Conservation (phyloP, 2,113 vertebrate genomes). For the Bufo bufo region DNA sequence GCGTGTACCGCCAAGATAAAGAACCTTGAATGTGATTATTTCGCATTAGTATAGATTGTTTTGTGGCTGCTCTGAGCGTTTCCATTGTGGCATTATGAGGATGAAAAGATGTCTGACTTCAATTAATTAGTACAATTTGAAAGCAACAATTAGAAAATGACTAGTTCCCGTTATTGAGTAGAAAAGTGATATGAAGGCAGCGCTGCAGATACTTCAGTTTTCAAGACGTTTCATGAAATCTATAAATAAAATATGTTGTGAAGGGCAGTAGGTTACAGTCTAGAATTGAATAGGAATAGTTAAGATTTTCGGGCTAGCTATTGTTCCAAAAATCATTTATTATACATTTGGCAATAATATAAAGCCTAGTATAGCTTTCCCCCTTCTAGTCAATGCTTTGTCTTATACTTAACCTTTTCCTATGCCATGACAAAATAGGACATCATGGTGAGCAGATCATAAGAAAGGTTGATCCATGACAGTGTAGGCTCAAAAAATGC, state of each 20-base stretch:
- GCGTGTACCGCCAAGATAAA: constrained; percentile 65
- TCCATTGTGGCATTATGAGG: constrained; percentile 60
- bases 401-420: not conserved
- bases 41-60: constrained; percentile 63
- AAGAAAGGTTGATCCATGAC: too few relatives aligned
- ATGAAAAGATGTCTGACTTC: constrained; percentile 70
- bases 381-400: not conserved
- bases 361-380: not conserved
- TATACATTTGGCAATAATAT: not conserved
- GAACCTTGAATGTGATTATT: constrained; percentile 65
- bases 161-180: constrained; percentile 52
- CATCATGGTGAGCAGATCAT: too few relatives aligned
- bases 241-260: constrained; percentile 30
- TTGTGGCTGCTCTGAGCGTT: constrained; percentile 57
- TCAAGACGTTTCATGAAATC: constrained; percentile 12
- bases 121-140: constrained; percentile 80
- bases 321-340: not conserved
- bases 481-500: too few relatives aligned
- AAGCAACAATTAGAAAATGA: constrained; percentile 74
- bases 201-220: constrained; percentile 6
- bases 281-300: not conserved
- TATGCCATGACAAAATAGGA: not conserved
- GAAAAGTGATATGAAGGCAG: constrained; percentile 27
- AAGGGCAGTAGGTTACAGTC: not conserved
- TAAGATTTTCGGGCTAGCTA: not conserved